Evolutionary conservation across 1,140 invertebrate genomes (phyloP).

Genomic region (Cecropterus lyciades): DNA sequence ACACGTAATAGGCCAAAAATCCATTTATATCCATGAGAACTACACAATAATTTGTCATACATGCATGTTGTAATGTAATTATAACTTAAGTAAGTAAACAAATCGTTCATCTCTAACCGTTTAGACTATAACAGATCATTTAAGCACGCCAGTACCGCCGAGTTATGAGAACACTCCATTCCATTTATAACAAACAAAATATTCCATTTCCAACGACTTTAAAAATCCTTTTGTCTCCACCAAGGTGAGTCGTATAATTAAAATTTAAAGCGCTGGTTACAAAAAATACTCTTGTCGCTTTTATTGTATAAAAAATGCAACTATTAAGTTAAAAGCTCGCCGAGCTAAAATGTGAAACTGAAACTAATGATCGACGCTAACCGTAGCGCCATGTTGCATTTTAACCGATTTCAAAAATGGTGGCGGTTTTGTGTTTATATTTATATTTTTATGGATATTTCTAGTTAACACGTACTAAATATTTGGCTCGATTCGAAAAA

Average conservation of each 20-base stretch:
- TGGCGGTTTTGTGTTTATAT: too few relatives aligned
- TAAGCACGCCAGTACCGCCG: not conserved
- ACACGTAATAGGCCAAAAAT: too few relatives aligned
- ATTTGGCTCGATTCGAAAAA: too few relatives aligned
- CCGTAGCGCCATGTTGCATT: not conserved
- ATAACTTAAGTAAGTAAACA: too few relatives aligned
- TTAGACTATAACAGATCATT: not conserved
- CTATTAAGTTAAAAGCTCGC: constrained; percentile 22
- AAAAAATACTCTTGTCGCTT: constrained; percentile 29
- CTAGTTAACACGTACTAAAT: too few relatives aligned
- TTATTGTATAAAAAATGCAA: constrained; percentile 31
- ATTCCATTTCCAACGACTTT: constrained; percentile 36
- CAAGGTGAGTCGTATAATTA: constrained; percentile 52
- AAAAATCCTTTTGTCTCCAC: constrained; percentile 50
- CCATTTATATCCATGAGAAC: too few relatives aligned
- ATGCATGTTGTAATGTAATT: too few relatives aligned
- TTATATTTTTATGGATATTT: too few relatives aligned
- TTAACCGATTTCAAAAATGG: too few relatives aligned
- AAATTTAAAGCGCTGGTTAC: constrained; percentile 50
- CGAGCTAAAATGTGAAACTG: not conserved
- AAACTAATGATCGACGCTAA: constrained; percentile 6
- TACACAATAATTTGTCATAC: too few relatives aligned
- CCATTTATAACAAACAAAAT: constrained; percentile 34
- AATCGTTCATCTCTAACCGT: not conserved
- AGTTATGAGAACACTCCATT: constrained; percentile 30